These are phyloP conservation scores for Antitype chi DNA, from an alignment of 2,888 invertebrate genomes.

Conservation along the genomic window DNA sequence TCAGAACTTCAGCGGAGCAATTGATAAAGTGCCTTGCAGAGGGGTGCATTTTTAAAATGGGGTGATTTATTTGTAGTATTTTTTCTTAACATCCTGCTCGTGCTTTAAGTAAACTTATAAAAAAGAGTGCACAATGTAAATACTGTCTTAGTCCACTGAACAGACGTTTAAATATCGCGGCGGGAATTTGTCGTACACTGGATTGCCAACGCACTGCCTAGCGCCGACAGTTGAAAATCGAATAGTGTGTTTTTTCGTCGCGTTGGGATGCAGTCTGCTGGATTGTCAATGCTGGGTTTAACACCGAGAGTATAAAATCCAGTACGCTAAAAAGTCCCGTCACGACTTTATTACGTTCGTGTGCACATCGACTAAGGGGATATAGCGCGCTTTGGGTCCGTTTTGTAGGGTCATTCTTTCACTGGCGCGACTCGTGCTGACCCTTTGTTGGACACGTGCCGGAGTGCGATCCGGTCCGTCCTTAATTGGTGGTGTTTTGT, in stretches of 20 bases:
- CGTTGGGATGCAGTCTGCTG: no score
- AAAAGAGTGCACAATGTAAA: background rate
- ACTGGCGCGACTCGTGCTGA: background rate
- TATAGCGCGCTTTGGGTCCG: background rate
- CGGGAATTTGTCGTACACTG: no score
- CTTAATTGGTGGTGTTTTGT: slow-evolving; percentile 18
- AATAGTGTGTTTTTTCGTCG: no score
- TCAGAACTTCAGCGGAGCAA: background rate
- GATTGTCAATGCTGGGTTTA: no score
- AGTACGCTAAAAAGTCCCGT: no score
- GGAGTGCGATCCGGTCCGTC: background rate
- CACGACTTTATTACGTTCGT: no score
- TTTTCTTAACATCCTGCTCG: background rate
- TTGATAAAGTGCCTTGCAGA: background rate
- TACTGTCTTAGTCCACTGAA: no score
- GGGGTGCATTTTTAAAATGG: background rate
- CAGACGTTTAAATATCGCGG: no score
- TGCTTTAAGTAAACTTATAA: slow-evolving; percentile 1
- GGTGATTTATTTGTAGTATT: slow-evolving; percentile 1
- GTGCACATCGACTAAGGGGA: no score
- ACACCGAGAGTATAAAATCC: no score
- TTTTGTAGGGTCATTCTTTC: slow-evolving; percentile 20
- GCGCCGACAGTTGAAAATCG: no score
- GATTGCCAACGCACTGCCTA: no score
- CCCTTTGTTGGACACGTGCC: slow-evolving; percentile 29